Conservation (phyloP, 1,140 invertebrate species). For the Camponotus vicinus region DNA sequence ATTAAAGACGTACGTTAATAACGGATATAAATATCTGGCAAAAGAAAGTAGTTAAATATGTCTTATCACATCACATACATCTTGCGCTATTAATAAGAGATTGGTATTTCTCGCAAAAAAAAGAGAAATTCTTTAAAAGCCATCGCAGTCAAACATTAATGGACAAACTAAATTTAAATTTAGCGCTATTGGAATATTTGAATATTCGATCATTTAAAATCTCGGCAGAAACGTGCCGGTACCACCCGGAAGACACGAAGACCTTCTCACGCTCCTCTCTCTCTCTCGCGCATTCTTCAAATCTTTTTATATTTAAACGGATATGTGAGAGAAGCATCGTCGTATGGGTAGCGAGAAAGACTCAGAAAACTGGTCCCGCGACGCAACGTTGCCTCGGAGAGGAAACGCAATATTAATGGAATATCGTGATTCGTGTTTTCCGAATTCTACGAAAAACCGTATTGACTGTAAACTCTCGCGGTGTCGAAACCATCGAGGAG, state of each 20-base stretch:
- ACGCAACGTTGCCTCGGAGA: not conserved
- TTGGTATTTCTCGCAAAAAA: not conserved
- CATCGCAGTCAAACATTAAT: not conserved
- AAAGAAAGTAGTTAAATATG: not conserved
- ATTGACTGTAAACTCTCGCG: conserved; percentile 29
- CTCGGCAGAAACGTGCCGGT: not conserved
- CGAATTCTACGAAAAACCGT: conserved; percentile 42
- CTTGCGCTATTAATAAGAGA: conserved; percentile 16
- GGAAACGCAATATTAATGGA: conserved; percentile 30
- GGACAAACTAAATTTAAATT: conserved; percentile 42
- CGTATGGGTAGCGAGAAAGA: not conserved
- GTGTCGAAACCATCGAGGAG: conserved; percentile 30
- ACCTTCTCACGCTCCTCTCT: not conserved
- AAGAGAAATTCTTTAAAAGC: conserved; percentile 3
- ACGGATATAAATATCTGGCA: not conserved
- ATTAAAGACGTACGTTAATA: not conserved
- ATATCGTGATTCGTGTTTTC: conserved; percentile 45
- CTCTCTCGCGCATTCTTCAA: not conserved
- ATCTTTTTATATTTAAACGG: conserved; percentile 33
- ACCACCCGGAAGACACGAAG: conserved; percentile 19
- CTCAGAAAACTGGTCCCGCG: not conserved
- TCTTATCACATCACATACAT: too few species aligned
- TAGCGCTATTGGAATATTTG: conserved; percentile 30
- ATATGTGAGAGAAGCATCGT: not conserved
- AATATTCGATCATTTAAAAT: conserved; percentile 32